Evolutionary conservation across 2,888 invertebrate genomes (phyloP), one percentile per base, ranked within the genome.

Genomic region (Epistrophe grossulariae): DNA sequence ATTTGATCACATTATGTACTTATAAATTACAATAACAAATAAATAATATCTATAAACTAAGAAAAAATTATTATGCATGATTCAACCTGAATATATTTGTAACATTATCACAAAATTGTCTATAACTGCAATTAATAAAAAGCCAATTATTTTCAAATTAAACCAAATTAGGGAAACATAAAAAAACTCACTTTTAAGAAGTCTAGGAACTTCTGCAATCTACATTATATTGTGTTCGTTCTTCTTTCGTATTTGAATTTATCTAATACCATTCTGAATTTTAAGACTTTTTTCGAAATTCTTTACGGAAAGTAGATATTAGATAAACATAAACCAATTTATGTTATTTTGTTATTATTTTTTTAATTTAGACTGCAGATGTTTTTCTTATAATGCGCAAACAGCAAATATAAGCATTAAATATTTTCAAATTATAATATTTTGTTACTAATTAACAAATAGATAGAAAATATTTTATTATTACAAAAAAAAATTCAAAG

Each of bases 401-500:
- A 84, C 64, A 85, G 73, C 73, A 82, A 73, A 77, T 77, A 71
- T 43, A 88, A 88, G 77, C 77, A 84, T 80, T 59, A 24, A 24
- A 24, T 24, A 24, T 74, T 71, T 43, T 28, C n/a, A 76, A 84
- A 50, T 57, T 64, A 73, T 78, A 40, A 9, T 43, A n/a, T 50
- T 28, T 66, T 62, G n/a, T 71, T 60, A 48, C 79, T 77, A 88
- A 76, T 71, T 70, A 45, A 48, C 55, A 80, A 83, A 70, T 45
- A 77, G 70, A 78, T 62, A 68, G 28, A 52, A 55, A 38, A 50
- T 64, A 52, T 70, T 82, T 74, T 38, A n/a, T 62, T 59, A 88
- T 88, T 84, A 89, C 78, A 89, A 88, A 89, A 89, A 88, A 88
- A 89, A 89, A 88, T 79, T 71, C 85, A 85, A 89, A 89, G 55